These are phyloP conservation scores for Hypanus sabinus DNA, from an alignment of 2,113 vertebrate genomes.

Conservation along the genomic window DNA sequence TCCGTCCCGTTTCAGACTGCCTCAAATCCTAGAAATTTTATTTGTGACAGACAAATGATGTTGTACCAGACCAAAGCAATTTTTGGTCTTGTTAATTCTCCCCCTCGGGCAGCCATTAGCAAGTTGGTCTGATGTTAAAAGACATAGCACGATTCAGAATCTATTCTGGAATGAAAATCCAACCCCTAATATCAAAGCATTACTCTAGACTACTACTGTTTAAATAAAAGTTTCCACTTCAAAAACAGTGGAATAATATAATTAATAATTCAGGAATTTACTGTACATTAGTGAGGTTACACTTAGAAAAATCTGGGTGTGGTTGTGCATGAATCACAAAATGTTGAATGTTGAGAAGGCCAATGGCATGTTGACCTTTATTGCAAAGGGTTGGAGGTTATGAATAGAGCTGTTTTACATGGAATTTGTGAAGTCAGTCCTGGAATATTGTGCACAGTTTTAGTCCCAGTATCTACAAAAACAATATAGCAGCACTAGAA, in stretches of 20 bases:
- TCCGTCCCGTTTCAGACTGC: neutral
- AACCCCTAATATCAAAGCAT: neutral
- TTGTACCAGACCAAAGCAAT: neutral
- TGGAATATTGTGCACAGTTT: too few relatives aligned
- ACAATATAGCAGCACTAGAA: too few relatives aligned
- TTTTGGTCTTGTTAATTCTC: neutral
- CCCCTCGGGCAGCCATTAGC: neutral
- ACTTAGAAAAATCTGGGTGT: too few relatives aligned
- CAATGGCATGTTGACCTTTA: too few relatives aligned
- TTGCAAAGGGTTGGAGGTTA: too few relatives aligned
- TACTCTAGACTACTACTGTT: neutral
- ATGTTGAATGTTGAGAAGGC: too few relatives aligned
- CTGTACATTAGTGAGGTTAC: too few relatives aligned
- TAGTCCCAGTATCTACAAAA: too few relatives aligned
- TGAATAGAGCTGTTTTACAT: too few relatives aligned
- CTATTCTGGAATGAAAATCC: conserved; percentile 1
- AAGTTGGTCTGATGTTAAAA: neutral
- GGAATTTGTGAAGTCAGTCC: too few relatives aligned
- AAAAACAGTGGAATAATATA: neutral
- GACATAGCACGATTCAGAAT: neutral
- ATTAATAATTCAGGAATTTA: too few relatives aligned
- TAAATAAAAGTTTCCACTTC: neutral
- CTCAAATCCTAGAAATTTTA: neutral
- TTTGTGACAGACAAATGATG: neutral
- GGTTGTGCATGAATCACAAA: too few relatives aligned